phyloP scores from a whole-genome alignment of 2,888 invertebrate genomes.

The Xanthostigma xanthostigma region DNA sequence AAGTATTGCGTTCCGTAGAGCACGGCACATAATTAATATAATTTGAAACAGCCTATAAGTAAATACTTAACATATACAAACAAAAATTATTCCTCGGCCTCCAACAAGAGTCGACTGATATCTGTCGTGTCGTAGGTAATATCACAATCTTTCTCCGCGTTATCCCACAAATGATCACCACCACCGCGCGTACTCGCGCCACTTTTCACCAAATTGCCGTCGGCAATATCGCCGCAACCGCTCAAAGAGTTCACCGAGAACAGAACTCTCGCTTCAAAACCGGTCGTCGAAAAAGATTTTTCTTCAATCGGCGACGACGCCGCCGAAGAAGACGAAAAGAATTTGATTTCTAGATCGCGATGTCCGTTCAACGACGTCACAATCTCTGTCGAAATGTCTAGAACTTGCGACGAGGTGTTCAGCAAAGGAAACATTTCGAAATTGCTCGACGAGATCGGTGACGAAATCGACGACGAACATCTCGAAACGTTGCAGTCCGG shows the following conservation, averaged over 20 bases:
- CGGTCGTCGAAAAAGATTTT: constrained; percentile 36
- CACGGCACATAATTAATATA: too few relatives aligned
- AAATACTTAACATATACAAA: too few relatives aligned
- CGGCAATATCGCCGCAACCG: too few relatives aligned
- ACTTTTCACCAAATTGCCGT: too few relatives aligned
- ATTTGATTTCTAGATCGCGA: constrained; percentile 63
- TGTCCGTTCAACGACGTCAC: constrained; percentile 64
- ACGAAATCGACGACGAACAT: background rate
- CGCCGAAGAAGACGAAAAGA: constrained; percentile 49
- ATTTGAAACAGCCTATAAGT: too few relatives aligned
- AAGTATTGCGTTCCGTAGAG: too few relatives aligned
- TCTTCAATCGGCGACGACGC: constrained; percentile 29
- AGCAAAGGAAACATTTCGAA: constrained; percentile 13
- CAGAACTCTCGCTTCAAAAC: constrained; percentile 18
- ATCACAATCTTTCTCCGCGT: constrained; percentile 4
- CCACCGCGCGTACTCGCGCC: background rate
- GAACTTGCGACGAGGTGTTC: constrained; percentile 25
- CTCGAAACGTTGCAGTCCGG: background rate
- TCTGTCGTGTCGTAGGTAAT: constrained; percentile 3
- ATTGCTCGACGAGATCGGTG: constrained; percentile 2
- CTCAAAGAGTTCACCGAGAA: too few relatives aligned
- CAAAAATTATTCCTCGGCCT: background rate
- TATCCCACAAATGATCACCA: background rate
- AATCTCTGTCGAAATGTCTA: constrained; percentile 63
- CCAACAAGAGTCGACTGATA: constrained; percentile 1